Percentiles rank a stretch among this genome's conserved stretches.
phyloP scores from a whole-genome alignment of 2,888 invertebrate species.

The Thecocarcelia acutangulata region DNA sequence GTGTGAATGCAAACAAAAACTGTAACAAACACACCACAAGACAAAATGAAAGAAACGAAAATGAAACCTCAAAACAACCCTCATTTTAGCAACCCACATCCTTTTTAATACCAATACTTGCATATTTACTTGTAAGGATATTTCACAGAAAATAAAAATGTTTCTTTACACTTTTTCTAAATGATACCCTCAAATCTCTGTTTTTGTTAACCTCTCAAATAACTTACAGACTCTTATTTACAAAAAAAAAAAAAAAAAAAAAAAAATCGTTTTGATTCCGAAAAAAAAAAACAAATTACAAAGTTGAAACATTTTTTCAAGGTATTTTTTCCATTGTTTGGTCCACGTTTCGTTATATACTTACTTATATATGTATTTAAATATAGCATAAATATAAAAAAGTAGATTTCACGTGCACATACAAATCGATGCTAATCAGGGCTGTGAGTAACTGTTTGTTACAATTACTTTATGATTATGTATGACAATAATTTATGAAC shows the following conservation, averaged over 20 bases:
- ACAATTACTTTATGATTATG: too few species aligned
- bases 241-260: slow-evolving; percentile 12
- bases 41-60: slow-evolving; percentile 44
- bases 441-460: background rate
- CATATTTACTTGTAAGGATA: background rate
- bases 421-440: slow-evolving; percentile 9
- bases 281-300: slow-evolving; percentile 12
- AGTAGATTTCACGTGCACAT: background rate
- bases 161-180: slow-evolving; percentile 23
- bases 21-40: slow-evolving; percentile 44
- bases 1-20: slow-evolving; percentile 35
- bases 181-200: slow-evolving; percentile 53
- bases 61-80: slow-evolving; percentile 61
- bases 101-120: slow-evolving; percentile 22
- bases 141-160: background rate
- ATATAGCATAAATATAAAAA: background rate
- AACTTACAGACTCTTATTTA: slow-evolving; percentile 60
- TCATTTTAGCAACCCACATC: slow-evolving; percentile 49
- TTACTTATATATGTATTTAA: too few species aligned
- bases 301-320: slow-evolving; percentile 56
- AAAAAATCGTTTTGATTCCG: slow-evolving; percentile 12
- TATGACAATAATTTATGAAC: too few species aligned
- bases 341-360: slow-evolving; percentile 63
- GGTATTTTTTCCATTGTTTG: slow-evolving; percentile 67
- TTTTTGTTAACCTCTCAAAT: slow-evolving; percentile 60